Conservation (phyloP, 2,797 vertebrate species). For the Cynodonichthys magdalenae region DNA sequence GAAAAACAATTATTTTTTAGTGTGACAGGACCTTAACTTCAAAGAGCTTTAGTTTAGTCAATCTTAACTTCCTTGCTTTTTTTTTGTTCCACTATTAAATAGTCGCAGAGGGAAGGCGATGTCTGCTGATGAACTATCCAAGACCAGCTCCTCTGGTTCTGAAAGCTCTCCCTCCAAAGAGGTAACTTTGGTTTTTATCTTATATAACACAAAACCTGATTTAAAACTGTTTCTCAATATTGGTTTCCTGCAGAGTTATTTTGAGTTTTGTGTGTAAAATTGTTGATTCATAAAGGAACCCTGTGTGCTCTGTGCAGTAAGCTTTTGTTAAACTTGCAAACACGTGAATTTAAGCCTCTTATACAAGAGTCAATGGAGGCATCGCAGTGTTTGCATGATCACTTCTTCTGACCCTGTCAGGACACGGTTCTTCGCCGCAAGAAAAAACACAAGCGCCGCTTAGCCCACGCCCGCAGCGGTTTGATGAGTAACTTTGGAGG, state of each 20-base stretch:
- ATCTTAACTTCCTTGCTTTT: neutral
- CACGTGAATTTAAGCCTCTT: slow-evolving; percentile 15
- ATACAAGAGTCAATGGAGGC: slow-evolving; percentile 12
- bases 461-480: slow-evolving; percentile 79
- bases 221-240: neutral
- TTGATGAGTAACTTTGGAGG: slow-evolving; percentile 69
- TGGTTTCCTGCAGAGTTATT: neutral
- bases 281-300: neutral
- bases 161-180: slow-evolving; percentile 74
- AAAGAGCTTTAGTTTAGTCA: too few relatives aligned
- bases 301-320: slow-evolving; percentile 26
- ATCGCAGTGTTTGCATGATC: slow-evolving; percentile 49
- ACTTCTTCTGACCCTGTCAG: slow-evolving; percentile 70
- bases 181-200: slow-evolving; percentile 55
- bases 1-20: too few relatives aligned
- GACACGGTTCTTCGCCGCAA: slow-evolving; percentile 62
- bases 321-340: slow-evolving; percentile 17
- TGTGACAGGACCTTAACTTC: too few relatives aligned
- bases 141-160: slow-evolving; percentile 71
- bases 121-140: slow-evolving; percentile 84
- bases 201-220: slow-evolving; percentile 2
- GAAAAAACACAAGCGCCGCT: slow-evolving; percentile 74
- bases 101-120: slow-evolving; percentile 73
- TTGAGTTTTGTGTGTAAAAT: neutral
- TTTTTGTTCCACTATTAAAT: slow-evolving; percentile 25